Base-by-base conservation (phyloP, 2,888 invertebrate species). In the Ommatoiulus sabulosus region DNA sequence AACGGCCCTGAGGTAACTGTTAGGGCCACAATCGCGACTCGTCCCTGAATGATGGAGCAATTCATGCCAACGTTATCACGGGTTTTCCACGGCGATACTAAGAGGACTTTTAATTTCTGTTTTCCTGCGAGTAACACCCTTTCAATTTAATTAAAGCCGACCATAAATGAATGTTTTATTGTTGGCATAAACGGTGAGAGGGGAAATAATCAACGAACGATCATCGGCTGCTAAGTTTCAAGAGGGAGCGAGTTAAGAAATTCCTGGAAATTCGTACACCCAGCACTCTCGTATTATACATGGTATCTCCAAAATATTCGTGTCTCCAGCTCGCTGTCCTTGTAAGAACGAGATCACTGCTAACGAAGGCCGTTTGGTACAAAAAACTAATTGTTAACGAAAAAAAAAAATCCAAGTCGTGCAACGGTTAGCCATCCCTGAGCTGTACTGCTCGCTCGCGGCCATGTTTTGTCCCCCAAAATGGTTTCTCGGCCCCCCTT, bases 261-360 rank as follows among this genome's bases (percentile, higher is more conserved):
- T 80, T 80, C 24, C 80, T 80, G 80, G 35, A 80, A 80, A 80
- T 80, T 80, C 80, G 80, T 80, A 20, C 24, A n/a, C n/a, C 0
- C 7, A 8, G 35, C 35, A 35, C 35, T 10, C 80, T 3, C 80
- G 80, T n/a, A 63, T n/a, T 63, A 7, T 63, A 63, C 57, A 63
- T n/a, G 24, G 80, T 80, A 80, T 80, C 80, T 80, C 80, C 72
- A 80, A 80, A 80, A 80, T 80, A 80, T 80, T 80, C 35, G 80
- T 80, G 80, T 80, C 80, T 80, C 80, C 80, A 57, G 57, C 57
- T 17, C 80, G 80, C 35, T 80, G 80, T 80, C 80, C 80, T 80
- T 80, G 80, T 80, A 35, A 80, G 80, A 80, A 80, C 80, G 80
- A 80, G 80, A 80, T 80, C 80, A 80, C 80, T 80, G 80, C 80